Percentiles rank a stretch among this genome's conserved stretches.
These are phyloP conservation scores for Gymnogyps californianus DNA, from an alignment of 2,113 vertebrate species.

Conservation along the genomic window DNA sequence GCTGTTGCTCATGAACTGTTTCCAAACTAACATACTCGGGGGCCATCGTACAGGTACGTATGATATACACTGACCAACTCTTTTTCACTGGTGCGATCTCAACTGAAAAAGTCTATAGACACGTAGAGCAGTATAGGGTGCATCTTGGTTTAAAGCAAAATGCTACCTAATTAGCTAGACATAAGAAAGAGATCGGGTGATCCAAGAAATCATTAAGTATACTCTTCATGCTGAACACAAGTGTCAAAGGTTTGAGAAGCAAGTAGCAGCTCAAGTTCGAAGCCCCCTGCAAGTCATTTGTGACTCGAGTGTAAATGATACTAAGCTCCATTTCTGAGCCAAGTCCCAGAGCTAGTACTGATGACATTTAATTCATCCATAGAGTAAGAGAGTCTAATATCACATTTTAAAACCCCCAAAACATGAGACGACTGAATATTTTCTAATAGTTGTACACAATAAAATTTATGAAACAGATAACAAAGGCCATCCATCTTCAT, in stretches of 20 bases:
- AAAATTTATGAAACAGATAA: constrained; percentile 24
- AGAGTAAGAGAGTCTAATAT: neutral
- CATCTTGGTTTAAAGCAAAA: neutral
- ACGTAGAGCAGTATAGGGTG: neutral
- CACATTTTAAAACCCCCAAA: neutral
- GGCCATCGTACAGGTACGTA: neutral
- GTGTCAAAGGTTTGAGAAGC: neutral
- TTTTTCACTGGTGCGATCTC: no score
- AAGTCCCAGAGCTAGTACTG: neutral
- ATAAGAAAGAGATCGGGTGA: neutral
- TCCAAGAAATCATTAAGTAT: neutral
- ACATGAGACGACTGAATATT: neutral
- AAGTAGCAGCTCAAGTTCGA: neutral
- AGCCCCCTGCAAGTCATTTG: neutral
- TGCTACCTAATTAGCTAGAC: neutral
- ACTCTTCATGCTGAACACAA: neutral
- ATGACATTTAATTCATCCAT: neutral
- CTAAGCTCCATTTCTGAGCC: neutral
- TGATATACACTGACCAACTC: neutral
- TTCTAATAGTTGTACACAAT: neutral
- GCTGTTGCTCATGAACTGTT: neutral
- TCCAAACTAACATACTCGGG: neutral
- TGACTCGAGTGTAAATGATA: neutral
- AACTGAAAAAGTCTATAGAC: neutral
- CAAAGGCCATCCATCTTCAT: constrained; percentile 56